Conservation (phyloP, 2,888 invertebrate species). For the Callinectes sapidus region DNA sequence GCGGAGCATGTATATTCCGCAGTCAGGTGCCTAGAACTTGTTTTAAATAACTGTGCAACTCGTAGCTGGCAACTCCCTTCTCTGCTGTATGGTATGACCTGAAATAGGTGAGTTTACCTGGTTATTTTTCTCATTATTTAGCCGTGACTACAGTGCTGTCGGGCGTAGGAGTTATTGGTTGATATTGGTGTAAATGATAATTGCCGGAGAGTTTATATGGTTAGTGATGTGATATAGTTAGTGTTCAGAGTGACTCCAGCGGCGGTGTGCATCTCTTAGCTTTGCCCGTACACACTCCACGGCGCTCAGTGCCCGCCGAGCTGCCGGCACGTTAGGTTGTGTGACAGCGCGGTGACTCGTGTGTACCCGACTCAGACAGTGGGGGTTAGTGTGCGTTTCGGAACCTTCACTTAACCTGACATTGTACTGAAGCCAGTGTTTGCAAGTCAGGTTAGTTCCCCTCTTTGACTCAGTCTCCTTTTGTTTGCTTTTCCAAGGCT, state of each 20-base stretch:
- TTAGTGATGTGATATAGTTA: background rate
- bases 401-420: background rate
- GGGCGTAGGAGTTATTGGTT: background rate
- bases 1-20: background rate
- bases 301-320: background rate
- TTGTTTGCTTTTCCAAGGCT: background rate
- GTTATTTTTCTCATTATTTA: background rate
- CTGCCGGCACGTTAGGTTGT: slow-evolving; percentile 1
- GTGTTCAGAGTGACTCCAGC: background rate
- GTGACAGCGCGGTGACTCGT: background rate
- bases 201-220: background rate
- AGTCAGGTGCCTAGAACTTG: background rate
- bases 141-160: background rate
- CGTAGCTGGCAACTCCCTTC: background rate
- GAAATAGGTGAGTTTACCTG: background rate
- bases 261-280: background rate
- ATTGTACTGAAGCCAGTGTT: background rate
- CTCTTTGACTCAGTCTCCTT: background rate
- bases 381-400: background rate
- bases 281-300: background rate
- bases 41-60: background rate
- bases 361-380: background rate
- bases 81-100: background rate
- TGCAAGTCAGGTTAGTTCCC: background rate
- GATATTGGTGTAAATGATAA: too few relatives aligned